Evolutionary conservation across 2,888 invertebrate species (phyloP).

Genomic region (Acanthococcus lagerstroemiae): DNA sequence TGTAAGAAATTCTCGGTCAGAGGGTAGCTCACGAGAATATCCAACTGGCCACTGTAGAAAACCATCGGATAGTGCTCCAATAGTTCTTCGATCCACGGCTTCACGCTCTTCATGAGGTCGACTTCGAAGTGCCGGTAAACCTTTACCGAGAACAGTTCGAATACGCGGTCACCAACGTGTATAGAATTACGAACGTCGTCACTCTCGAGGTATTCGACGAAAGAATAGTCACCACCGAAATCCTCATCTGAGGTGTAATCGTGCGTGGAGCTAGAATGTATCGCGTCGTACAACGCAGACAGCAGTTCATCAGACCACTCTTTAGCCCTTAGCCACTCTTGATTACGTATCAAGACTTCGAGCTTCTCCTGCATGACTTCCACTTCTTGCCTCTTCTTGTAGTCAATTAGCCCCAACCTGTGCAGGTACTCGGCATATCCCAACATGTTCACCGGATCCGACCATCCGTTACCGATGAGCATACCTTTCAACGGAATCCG

Average conservation of each 20-base stretch:
- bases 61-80: conserved; percentile 56
- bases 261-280: neutral
- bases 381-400: conserved; percentile 34
- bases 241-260: neutral
- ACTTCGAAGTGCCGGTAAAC: conserved; percentile 60
- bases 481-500: conserved; percentile 54
- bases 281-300: neutral
- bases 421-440: conserved; percentile 69
- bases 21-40: conserved; percentile 84
- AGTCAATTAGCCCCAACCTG: conserved; percentile 51
- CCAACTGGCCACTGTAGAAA: conserved; percentile 80
- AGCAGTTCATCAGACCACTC: neutral
- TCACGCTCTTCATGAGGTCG: conserved; percentile 73
- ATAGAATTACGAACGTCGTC: conserved; percentile 46
- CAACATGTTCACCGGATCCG: conserved; percentile 67
- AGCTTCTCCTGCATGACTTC: conserved; percentile 33
- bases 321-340: conserved; percentile 35
- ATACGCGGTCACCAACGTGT: conserved; percentile 73
- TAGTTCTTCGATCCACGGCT: conserved; percentile 58
- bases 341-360: conserved; percentile 39
- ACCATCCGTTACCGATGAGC: conserved; percentile 69
- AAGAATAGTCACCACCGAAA: neutral
- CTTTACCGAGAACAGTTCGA: conserved; percentile 47
- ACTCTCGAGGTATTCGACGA: neutral
- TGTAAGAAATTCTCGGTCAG: conserved; percentile 48